A percentile compares a stretch with the other conserved stretches of the same genome.
phyloP scores from a whole-genome alignment of 2,888 invertebrate species.

The Myathropa florea region DNA sequence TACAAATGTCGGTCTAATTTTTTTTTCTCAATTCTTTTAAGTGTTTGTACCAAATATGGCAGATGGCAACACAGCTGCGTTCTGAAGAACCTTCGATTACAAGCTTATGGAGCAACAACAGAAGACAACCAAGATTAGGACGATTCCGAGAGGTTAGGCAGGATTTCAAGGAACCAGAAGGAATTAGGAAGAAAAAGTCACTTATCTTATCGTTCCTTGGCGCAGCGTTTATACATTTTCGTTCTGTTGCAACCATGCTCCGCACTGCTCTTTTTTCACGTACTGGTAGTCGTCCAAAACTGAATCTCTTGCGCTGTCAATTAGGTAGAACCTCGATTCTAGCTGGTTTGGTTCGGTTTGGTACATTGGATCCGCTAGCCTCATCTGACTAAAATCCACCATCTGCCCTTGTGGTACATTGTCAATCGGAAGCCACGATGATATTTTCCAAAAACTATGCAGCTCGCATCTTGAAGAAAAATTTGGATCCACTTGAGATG shows the following conservation, averaged over 20 bases:
- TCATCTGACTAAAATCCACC: not conserved
- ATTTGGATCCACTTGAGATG: not conserved
- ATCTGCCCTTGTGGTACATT: not conserved
- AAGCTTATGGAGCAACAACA: no score
- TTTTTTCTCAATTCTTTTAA: no score
- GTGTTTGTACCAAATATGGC: no score
- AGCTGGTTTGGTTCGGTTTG: conserved; percentile 2
- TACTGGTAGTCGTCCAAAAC: not conserved
- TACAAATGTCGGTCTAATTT: no score
- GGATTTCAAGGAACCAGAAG: no score
- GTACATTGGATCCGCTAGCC: not conserved
- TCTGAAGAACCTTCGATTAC: no score
- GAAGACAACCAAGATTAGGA: no score
- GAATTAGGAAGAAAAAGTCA: no score
- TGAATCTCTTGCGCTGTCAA: not conserved
- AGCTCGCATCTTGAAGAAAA: not conserved
- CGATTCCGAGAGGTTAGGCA: no score
- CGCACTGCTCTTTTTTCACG: not conserved
- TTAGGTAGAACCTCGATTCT: not conserved
- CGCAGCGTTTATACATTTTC: no score
- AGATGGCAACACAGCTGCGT: no score
- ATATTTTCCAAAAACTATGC: not conserved
- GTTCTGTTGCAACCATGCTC: not conserved
- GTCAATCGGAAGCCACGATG: conserved; percentile 2
- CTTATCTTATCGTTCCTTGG: no score